Evolutionary conservation across 1,140 invertebrate genomes (phyloP), one percentile per base, ranked within the genome.

Genomic region (Babylonia areolata): DNA sequence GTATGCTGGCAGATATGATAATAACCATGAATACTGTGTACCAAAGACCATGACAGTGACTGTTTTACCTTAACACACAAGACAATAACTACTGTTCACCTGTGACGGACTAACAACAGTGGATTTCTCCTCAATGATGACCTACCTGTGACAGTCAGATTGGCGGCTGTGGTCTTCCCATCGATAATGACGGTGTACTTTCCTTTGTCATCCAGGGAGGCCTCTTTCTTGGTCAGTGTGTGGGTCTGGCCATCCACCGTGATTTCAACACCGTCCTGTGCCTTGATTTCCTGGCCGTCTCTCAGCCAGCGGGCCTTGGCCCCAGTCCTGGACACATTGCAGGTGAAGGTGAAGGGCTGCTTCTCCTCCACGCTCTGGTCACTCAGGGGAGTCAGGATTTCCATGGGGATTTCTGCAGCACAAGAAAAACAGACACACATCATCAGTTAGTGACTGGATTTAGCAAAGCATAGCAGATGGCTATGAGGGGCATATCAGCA

Each of bases 221-320:
- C 90, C 17, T 90, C 87, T n/a, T 91, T 87, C 69, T 94, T 92
- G 11, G 89, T 92, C 81, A 94, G 87, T 71, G 90, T 92, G 84
- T 94, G 93, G 17, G 88, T 85, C 20, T 87, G 87, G 33, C 91
- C 91, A 79, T 92, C 90, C 23, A 91, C 90, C 28, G 86, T 87
- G 23, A 93, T 88, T 69, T 85, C 83, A 58, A 90, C 87, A 3
- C 86, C 86, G 58, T 93, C 89, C 51, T 71, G 77, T 28, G 87
- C 78, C 46, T 85, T 86, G 31, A 93, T 85, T 42, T 91, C 91
- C 71, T 90, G 85, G 11, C 97, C 97, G 88, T 97, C 97, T 93
- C 98, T 97, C 93, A 96, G 98, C 99, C 99, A 99, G 95, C 97
- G 97, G 0, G 99, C 98, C 89, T 98, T 97, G 89, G 98, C 98